Conservation (phyloP, 2,797 vertebrate species). For the Muscicapa striata region DNA sequence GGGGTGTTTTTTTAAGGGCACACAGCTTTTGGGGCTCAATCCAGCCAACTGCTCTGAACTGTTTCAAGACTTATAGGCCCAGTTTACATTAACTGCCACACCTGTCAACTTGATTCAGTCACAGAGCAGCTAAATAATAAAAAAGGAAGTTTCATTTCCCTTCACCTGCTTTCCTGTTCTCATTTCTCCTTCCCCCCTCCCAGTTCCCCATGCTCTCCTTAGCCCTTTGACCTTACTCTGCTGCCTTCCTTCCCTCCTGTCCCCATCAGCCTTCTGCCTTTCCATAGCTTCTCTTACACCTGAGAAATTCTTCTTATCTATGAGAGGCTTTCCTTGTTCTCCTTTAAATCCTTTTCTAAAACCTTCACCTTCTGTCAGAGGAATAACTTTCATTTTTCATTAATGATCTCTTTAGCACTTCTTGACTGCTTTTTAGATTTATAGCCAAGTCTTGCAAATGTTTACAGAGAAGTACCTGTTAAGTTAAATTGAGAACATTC, state of each 20-base stretch:
- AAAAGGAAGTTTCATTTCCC: conserved; percentile 52
- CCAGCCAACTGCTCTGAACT: neutral
- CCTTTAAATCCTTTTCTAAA: conserved; percentile 22
- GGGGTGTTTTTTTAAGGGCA: neutral
- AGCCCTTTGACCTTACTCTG: conserved; percentile 6
- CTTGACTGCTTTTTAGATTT: conserved; percentile 36
- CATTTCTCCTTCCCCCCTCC: neutral
- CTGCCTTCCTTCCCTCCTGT: neutral
- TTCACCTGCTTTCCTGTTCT: conserved; percentile 33
- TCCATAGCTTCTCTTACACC: neutral
- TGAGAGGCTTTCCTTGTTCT: neutral
- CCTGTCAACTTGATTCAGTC: conserved; percentile 17
- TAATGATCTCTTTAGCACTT: conserved; percentile 19
- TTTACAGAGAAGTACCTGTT: conserved; percentile 21
- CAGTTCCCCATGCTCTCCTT: neutral
- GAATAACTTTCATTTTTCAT: conserved; percentile 31
- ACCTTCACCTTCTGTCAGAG: neutral
- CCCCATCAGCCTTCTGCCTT: neutral
- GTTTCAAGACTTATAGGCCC: neutral
- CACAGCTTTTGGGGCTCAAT: neutral
- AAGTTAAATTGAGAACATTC: conserved; percentile 21
- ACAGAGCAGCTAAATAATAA: conserved; percentile 23
- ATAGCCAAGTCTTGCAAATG: neutral
- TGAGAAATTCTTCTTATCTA: neutral
- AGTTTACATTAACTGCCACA: neutral